Conservation (phyloP, 2,113 vertebrate genomes). For the Oostethus manadensis region DNA sequence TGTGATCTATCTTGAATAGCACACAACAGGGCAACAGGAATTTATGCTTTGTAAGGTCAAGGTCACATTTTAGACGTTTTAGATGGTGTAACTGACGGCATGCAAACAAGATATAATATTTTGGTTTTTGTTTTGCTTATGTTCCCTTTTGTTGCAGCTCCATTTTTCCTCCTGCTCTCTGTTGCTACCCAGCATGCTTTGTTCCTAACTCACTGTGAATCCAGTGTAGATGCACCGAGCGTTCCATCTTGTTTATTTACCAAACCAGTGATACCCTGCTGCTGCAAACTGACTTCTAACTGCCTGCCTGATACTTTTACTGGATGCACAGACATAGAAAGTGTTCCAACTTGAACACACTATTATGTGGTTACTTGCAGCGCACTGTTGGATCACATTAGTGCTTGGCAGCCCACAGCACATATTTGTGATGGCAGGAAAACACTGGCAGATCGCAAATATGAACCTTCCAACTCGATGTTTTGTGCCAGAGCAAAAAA, state of each 20-base stretch:
- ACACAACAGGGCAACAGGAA: slow-evolving; percentile 49
- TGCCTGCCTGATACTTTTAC: slow-evolving; percentile 14
- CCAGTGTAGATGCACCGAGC: neutral
- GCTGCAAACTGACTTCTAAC: slow-evolving; percentile 32
- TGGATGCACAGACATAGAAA: slow-evolving; percentile 16
- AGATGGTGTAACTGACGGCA: neutral
- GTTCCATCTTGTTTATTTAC: slow-evolving; percentile 22
- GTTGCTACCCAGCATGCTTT: neutral
- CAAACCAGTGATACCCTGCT: slow-evolving; percentile 2
- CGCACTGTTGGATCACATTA: slow-evolving; percentile 37
- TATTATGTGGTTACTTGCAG: slow-evolving; percentile 46
- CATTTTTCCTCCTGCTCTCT: neutral
- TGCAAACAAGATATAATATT: neutral
- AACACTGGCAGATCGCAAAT: slow-evolving; percentile 40
- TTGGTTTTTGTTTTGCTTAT: neutral
- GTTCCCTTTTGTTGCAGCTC: neutral
- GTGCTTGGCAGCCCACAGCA: slow-evolving; percentile 55
- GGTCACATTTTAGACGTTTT: slow-evolving; percentile 18
- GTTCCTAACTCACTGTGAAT: neutral
- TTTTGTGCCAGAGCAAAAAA: slow-evolving; percentile 39
- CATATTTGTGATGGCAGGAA: slow-evolving; percentile 63
- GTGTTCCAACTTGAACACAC: slow-evolving; percentile 28
- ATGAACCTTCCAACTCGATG: slow-evolving; percentile 32
- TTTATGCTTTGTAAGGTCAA: slow-evolving; percentile 35
- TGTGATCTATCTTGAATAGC: slow-evolving; percentile 24